Base-by-base conservation (phyloP, 2,888 invertebrate species). In the Torymus tubicola region DNA sequence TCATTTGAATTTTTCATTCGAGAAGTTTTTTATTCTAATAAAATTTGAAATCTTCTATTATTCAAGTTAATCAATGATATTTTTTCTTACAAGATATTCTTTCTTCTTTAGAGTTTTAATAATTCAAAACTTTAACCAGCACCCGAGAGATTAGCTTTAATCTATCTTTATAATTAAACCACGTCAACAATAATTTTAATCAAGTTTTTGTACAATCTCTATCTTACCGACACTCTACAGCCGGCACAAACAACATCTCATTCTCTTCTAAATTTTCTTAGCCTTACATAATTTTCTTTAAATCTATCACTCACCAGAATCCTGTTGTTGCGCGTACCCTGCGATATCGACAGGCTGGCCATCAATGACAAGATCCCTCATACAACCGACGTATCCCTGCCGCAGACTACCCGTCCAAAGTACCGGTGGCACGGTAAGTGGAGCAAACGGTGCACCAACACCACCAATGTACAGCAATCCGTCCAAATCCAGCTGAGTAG, bases 331-430 rank as follows among this genome's bases (percentile, higher is more conserved):
- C 2, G 98, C 97, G 89, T 95, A 96, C 42, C 95, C 95, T 3
- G 97, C 96, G 81, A 99, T 94, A 89, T 98, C 98, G 82, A 98
- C 94, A 0, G 96, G 94, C 86, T 96, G 95, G 68, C 96, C 96
- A 89, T 98, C 97, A 87, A 98, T 92, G 84, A 96, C 94, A 86
- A 99, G 92, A 89, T 98, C 98, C 84, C 97, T 93, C 88, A 99
- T 93, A 90, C 98, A 99, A 2, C 98, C 99, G 10, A 98, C 98
- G 89, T 96, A 99, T 24, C 98, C 98, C 87, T 96, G 95, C 79
- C 96, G 93, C 74, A 98, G 91, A 10, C 96, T 95, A 0, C 96
- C 97, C 0, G 97, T 96, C 98, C 98, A 98, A 81, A 99, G 92
- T 18, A 96, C 96, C 1, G 96, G 93, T 0, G 98, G 97, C 72